Evolutionary conservation across 92 coral and sea anemone genomes (phyloP).

Genomic region (Palythoa grandis): DNA sequence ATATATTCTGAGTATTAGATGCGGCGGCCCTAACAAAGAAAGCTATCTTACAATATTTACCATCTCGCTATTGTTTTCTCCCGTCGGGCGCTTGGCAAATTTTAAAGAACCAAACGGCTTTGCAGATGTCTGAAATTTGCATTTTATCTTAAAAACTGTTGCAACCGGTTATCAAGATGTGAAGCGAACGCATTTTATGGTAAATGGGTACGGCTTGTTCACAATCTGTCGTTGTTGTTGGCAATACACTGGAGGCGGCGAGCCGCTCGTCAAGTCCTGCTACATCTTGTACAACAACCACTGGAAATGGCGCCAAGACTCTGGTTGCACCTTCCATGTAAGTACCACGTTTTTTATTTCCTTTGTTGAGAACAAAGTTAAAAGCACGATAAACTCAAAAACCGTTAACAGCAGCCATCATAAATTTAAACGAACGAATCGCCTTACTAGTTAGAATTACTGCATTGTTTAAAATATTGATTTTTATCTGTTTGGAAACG

Average conservation of each 20-base stretch:
- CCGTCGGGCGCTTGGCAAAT: too few species aligned
- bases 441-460: neutral
- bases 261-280: constrained; percentile 12
- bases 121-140: neutral
- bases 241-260: constrained; percentile 17
- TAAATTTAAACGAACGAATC: neutral
- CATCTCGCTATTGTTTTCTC: too few species aligned
- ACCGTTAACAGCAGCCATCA: neutral
- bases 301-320: constrained; percentile 24
- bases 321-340: constrained; percentile 26
- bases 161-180: constrained; percentile 25
- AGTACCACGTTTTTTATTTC: neutral
- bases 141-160: neutral
- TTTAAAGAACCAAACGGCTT: neutral
- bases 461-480: neutral
- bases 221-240: constrained; percentile 41
- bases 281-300: constrained; percentile 30
- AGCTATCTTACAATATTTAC: too few species aligned
- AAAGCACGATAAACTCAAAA: neutral
- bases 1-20: too few species aligned
- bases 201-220: constrained; percentile 36
- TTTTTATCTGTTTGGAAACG: too few species aligned
- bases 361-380: neutral
- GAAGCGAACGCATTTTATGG: neutral
- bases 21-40: too few species aligned